Conservation (phyloP, 2,888 invertebrate species). For the Apodemia zela region DNA sequence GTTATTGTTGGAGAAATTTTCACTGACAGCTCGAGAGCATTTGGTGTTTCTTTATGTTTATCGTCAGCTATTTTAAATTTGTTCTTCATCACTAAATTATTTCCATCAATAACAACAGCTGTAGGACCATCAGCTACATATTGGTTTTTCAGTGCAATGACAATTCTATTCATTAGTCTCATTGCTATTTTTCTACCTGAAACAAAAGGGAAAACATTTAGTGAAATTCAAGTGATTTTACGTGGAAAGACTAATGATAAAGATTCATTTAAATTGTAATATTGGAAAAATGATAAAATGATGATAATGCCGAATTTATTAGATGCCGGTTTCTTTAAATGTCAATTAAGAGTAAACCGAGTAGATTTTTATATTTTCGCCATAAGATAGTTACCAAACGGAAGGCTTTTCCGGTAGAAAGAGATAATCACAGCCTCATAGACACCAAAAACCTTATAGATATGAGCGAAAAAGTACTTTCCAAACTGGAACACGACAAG, state of each 20-base stretch:
- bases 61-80: slow-evolving; percentile 31
- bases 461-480: too few relatives aligned
- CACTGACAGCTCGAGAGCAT: slow-evolving; percentile 44
- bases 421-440: too few relatives aligned
- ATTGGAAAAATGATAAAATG: background rate
- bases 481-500: too few relatives aligned
- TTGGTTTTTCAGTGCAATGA: slow-evolving; percentile 43
- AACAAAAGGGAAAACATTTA: slow-evolving; percentile 56
- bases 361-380: too few relatives aligned
- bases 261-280: background rate
- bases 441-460: too few relatives aligned
- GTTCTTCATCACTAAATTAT: slow-evolving; percentile 47
- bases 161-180: slow-evolving; percentile 38
- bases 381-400: too few relatives aligned
- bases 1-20: slow-evolving; percentile 49
- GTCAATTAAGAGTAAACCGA: too few relatives aligned
- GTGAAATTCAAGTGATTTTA: slow-evolving; percentile 50
- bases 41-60: slow-evolving; percentile 40
- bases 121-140: slow-evolving; percentile 47
- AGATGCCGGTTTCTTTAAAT: too few relatives aligned
- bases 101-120: slow-evolving; percentile 36
- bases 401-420: too few relatives aligned
- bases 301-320: background rate
- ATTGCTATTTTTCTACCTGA: slow-evolving; percentile 50
- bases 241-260: slow-evolving; percentile 27